Base-by-base conservation (phyloP, 2,797 vertebrate species). In the Oryzias dopingdopingensis region DNA sequence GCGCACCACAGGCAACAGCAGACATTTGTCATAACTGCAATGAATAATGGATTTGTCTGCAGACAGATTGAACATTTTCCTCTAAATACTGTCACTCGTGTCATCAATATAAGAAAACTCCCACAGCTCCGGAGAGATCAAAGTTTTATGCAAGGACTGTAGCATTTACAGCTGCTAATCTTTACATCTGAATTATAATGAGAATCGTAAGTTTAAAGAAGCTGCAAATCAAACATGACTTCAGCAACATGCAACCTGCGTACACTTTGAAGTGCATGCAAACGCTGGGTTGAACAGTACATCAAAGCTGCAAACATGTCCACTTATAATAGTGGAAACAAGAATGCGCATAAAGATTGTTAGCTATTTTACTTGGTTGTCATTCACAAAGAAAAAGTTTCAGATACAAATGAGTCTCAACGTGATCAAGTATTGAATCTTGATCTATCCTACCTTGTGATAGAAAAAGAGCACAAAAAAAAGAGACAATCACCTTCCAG, bases 21-120 rank as follows among this genome's bases (percentile, higher is more conserved):
- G 52, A 71, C 52, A 42, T 75, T 65, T 60, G 57, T 58, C 52
- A 58, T n/a, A 82, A 77, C 62, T 82, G 17, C 62, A 62, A 85
- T 83, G 14, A 82, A 86, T 82, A 69, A 79, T 76, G 65, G 63
- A 84, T 81, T 77, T 60, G 51, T 65, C 69, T 73, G 70, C 74
- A 62, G 67, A 26, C 65, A 48, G 26, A 58, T 56, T 60, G 60
- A 42, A 56, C 10, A 46, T 52, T 63, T 56, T 52, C 29, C 53
- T 67, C 58, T 48, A 74, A 69, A 67, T 29, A 52, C 3, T 52
- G 48, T 58, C 14, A 65, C 62, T 65, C 20, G 52, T 51, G 58
- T 56, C 14, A 22, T 67, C 41, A 54, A 47, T 41, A 40, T 67
- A 72, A 52, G 23, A 48, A 53, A 77, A 26, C 16, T 41, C 14